Base-by-base conservation (phyloP, 1,140 invertebrate genomes). In the Cherax quadricarinatus region DNA sequence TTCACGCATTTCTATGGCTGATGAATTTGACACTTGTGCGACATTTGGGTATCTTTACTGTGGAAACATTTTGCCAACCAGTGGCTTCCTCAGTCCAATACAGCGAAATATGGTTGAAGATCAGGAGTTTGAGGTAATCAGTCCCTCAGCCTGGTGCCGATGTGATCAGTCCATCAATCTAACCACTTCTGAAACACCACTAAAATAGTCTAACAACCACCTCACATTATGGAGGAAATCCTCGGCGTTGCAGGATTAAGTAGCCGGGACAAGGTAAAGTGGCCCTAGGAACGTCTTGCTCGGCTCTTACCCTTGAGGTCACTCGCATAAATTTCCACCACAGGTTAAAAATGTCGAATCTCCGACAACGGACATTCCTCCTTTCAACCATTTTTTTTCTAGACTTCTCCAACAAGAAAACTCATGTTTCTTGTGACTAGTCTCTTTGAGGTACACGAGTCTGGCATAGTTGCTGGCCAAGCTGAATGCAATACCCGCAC, bases 341-440 rank as follows among this genome's bases (percentile, higher is more conserved):
- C 70, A 75, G n/a, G n/a, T 30, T 75, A 75, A 75, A 66, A 75
- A 75, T 75, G 70, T 75, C 21, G 70, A 75, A 24, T 75, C 70
- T 75, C 70, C 7, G 70, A 75, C 70, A 75, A 75, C 21, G 70
- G 70, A 30, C n/a, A 30, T 30, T 75, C 62, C 62, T 66, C 62
- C 62, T 66, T 66, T 66, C 62, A 66, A 66, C 21, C n/a, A 21
- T 75, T 75, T 30, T 75, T 75, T 30, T 75, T 30, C 70, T 75
- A 7, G 7, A 9, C n/a, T 75, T 57, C 51, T n/a, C n/a, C 79
- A 51, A 41, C 51, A 41, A 30, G n/a, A 30, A 75, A n/a, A 75
- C 70, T 9, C 70, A 30, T 30, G n/a, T 30, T 73, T 30, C 70
- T 30, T 24, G 18, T 66, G 62, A 4, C 66, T 70, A n/a, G n/a